Conservation (phyloP, 2,888 invertebrate genomes). For the Rhaphigaster nebulosa region DNA sequence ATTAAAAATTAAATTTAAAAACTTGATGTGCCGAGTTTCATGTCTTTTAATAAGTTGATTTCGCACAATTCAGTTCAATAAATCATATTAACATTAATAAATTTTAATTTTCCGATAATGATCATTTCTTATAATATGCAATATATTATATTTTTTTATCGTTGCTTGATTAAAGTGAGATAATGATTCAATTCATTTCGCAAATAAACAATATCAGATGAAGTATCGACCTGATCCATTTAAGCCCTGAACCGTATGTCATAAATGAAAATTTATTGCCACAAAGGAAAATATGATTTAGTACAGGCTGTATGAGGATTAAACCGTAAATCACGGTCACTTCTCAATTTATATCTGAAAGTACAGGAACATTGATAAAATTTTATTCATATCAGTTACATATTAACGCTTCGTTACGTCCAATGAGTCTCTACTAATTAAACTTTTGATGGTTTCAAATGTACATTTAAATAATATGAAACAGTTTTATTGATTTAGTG, state of each 20-base stretch:
- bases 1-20: no score
- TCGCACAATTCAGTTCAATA: background rate
- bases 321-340: conserved; percentile 5
- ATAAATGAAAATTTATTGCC: conserved; percentile 25
- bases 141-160: background rate
- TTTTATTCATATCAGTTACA: background rate
- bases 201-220: background rate
- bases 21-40: no score
- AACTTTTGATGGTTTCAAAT: background rate
- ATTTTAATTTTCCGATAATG: background rate
- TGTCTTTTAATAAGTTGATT: no score
- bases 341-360: background rate
- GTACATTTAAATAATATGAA: background rate
- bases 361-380: background rate
- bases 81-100: background rate
- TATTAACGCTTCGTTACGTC: background rate
- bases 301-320: background rate
- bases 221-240: background rate
- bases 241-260: background rate
- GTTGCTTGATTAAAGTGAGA: background rate
- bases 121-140: background rate
- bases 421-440: background rate
- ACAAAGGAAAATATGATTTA: conserved; percentile 20
- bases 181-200: background rate
- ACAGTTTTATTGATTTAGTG: fast-evolving